Conservation (phyloP, 2,797 vertebrate genomes). For the Antrozous pallidus region DNA sequence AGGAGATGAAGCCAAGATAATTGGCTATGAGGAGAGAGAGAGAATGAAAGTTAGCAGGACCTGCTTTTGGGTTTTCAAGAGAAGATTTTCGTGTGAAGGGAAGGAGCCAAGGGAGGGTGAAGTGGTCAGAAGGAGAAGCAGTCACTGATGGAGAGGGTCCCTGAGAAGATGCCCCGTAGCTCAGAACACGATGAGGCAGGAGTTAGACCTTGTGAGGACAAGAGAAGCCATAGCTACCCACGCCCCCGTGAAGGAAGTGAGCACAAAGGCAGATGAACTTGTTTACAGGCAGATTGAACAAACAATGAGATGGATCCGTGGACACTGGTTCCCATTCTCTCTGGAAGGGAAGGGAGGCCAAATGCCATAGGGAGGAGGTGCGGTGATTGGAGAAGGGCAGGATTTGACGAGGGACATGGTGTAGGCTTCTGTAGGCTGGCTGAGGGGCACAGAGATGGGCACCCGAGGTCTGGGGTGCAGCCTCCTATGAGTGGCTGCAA, state of each 20-base stretch:
- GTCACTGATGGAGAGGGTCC: rapidly evolving
- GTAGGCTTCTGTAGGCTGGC: not conserved
- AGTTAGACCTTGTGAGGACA: not conserved
- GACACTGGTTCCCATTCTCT: not conserved
- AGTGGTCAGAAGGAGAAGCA: not conserved
- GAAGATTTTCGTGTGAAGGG: not conserved
- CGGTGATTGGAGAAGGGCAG: not conserved
- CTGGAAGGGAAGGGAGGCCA: not conserved
- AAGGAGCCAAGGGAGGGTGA: not conserved
- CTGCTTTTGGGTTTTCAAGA: not conserved
- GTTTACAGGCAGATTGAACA: not conserved
- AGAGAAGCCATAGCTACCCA: not conserved
- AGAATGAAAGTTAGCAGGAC: not conserved
- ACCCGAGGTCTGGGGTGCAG: not conserved
- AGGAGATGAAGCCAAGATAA: not conserved
- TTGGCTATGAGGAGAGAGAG: not conserved
- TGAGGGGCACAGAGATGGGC: not conserved
- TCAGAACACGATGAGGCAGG: not conserved
- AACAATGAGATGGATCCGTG: not conserved
- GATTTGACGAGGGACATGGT: not conserved
- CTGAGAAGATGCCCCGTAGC: not conserved
- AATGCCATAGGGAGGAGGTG: not conserved
- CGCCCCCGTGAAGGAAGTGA: rapidly evolving
- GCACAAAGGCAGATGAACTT: not conserved
- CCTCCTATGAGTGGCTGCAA: not conserved